Evolutionary conservation across 1,140 invertebrate species (phyloP).

Genomic region (Probaryconus sp.): DNA sequence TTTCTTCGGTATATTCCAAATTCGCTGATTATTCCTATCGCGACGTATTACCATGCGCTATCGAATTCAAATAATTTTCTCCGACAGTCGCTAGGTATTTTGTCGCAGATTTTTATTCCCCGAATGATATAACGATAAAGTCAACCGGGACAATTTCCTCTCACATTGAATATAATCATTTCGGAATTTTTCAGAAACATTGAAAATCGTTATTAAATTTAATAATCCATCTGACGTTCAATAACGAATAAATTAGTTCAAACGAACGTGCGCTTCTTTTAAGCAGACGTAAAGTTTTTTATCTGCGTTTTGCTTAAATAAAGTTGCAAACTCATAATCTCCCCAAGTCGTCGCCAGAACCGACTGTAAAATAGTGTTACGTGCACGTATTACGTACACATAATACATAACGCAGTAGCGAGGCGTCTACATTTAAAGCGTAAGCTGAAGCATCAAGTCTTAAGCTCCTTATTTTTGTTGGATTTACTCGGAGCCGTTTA

Average conservation of each 20-base stretch:
- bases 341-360: slow-evolving; percentile 29
- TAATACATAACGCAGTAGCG: slow-evolving; percentile 37
- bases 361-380: slow-evolving; percentile 47
- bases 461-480: slow-evolving; percentile 57
- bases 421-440: slow-evolving; percentile 44
- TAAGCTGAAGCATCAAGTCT: slow-evolving; percentile 47
- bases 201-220: slow-evolving; percentile 11
- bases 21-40: slow-evolving; percentile 10
- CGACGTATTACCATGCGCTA: background rate
- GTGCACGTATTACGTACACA: slow-evolving; percentile 51
- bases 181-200: slow-evolving; percentile 17
- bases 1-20: slow-evolving; percentile 1
- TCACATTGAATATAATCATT: no score
- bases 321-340: slow-evolving; percentile 49
- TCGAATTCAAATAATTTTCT: slow-evolving; percentile 21
- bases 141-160: no score
- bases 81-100: slow-evolving; percentile 15
- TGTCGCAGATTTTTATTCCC: no score
- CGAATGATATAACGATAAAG: no score
- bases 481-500: slow-evolving; percentile 54
- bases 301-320: slow-evolving; percentile 19
- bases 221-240: background rate
- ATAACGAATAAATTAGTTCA: slow-evolving; percentile 28
- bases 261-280: slow-evolving; percentile 27
- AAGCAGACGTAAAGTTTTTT: slow-evolving; percentile 34